A percentile compares a stretch with the other conserved stretches of the same genome.
These are phyloP conservation scores for Argopecten irradians DNA, from an alignment of 1,140 invertebrate genomes.

Conservation along the genomic window DNA sequence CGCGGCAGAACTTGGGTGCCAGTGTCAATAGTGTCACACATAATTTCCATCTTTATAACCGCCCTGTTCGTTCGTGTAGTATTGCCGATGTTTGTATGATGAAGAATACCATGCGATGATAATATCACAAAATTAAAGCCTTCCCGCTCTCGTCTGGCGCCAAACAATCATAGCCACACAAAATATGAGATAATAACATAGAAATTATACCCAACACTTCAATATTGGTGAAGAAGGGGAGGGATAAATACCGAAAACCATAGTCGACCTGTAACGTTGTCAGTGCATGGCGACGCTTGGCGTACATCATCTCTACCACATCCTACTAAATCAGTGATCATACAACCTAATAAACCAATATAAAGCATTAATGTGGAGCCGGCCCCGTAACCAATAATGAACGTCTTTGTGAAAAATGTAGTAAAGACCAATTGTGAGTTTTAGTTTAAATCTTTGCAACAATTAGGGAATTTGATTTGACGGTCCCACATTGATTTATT, in stretches of 20 bases:
- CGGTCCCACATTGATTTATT: neutral
- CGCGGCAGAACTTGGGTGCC: constrained; percentile 26
- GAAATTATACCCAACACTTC: constrained; percentile 31
- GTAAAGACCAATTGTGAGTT: constrained; percentile 18
- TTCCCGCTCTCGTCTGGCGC: constrained; percentile 29
- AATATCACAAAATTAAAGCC: constrained; percentile 34
- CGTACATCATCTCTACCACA: constrained; percentile 23
- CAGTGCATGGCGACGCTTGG: neutral
- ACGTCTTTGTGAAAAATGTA: constrained; percentile 18
- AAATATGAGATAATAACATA: constrained; percentile 31
- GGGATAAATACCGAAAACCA: constrained; percentile 34
- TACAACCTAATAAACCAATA: neutral
- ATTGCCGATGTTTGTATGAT: constrained; percentile 30
- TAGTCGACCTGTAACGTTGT: constrained; percentile 20
- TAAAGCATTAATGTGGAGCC: neutral
- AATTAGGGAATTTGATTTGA: constrained; percentile 23
- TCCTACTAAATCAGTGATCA: neutral
- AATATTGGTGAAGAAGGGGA: constrained; percentile 25
- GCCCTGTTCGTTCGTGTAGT: neutral
- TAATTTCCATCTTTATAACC: constrained; percentile 34
- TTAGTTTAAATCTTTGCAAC: constrained; percentile 12
- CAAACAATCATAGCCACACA: constrained; percentile 27
- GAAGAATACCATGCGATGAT: constrained; percentile 35
- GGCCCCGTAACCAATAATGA: constrained; percentile 6
- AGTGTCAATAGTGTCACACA: constrained; percentile 28